A percentile compares a stretch with the other conserved stretches of the same genome.
Conservation (phyloP, 2,113 vertebrate species). For the Lepus europaeus region DNA sequence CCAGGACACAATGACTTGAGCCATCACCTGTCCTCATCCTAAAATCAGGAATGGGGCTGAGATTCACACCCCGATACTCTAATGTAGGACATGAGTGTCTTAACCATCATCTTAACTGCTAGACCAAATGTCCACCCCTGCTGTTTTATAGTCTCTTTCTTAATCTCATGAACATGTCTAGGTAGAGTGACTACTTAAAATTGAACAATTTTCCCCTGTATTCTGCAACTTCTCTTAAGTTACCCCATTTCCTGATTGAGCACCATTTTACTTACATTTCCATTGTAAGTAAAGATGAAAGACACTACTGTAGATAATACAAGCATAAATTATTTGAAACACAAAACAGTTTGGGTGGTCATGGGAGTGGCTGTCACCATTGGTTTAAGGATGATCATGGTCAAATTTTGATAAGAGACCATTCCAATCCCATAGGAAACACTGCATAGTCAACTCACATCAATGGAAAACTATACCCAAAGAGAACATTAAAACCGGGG, state of each 20-base stretch:
- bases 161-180: fast-evolving
- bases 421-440: background rate
- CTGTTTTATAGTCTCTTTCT: too few species aligned
- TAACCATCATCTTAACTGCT: too few species aligned
- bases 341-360: fast-evolving
- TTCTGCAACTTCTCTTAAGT: background rate
- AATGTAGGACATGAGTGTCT: too few species aligned
- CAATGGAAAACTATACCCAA: background rate
- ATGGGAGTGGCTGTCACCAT: fast-evolving
- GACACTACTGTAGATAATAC: fast-evolving
- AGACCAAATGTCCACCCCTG: too few species aligned
- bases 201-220: background rate
- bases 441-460: fast-evolving
- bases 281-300: background rate
- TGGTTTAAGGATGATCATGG: fast-evolving
- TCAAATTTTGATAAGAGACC: fast-evolving
- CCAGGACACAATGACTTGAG: too few species aligned
- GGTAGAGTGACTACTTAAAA: fast-evolving
- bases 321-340: background rate
- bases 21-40: too few species aligned
- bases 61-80: too few species aligned
- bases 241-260: background rate
- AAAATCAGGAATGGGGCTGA: too few species aligned
- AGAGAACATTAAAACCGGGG: fast-evolving
- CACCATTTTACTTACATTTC: background rate